Evolutionary conservation across 2,797 vertebrate genomes (phyloP).

Genomic region (Anniella stebbinsi): DNA sequence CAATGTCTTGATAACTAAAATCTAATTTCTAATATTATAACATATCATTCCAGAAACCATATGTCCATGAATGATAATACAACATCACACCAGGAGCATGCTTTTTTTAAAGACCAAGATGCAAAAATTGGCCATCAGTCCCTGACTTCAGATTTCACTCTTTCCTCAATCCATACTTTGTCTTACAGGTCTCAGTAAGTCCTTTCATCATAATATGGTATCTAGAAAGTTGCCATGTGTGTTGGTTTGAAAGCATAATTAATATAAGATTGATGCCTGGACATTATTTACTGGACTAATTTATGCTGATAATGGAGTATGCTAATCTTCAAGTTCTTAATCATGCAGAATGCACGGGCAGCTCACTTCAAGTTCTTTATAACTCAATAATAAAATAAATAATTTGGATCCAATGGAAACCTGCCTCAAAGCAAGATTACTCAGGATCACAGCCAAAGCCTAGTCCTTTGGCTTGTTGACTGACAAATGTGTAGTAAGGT

Average conservation of each 20-base stretch:
- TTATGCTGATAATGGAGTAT: conserved; percentile 5
- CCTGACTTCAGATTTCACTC: neutral
- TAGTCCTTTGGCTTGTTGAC: neutral
- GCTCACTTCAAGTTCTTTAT: neutral
- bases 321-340: conserved; percentile 13
- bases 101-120: neutral
- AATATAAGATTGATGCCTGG: neutral
- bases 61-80: conserved; percentile 26
- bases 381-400: neutral
- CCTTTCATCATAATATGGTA: neutral
- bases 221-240: neutral
- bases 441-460: neutral
- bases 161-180: neutral
- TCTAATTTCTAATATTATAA: conserved; percentile 71
- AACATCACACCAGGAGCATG: conserved; percentile 1
- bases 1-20: conserved; percentile 75
- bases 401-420: neutral
- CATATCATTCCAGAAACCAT: conserved; percentile 54
- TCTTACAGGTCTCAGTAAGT: neutral
- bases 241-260: neutral
- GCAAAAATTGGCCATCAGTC: conserved; percentile 26
- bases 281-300: conserved; percentile 1
- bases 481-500: neutral
- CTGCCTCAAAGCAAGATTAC: neutral
- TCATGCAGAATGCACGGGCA: neutral